Evolutionary conservation across 2,888 invertebrate species (phyloP), one percentile per base, ranked within the genome.

Genomic region (Drosophila hamatofila): DNA sequence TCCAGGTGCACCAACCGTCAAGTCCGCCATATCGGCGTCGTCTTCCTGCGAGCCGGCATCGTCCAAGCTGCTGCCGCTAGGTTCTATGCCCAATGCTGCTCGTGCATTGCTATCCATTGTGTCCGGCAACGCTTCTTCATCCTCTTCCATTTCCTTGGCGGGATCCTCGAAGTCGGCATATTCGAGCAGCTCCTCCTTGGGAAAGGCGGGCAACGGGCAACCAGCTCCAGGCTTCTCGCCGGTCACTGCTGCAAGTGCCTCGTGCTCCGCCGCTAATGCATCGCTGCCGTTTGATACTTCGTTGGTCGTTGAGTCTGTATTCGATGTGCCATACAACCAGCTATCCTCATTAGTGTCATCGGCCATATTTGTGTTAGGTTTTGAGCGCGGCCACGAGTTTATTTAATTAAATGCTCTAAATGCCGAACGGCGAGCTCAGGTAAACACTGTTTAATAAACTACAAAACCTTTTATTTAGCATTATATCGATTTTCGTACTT

Each of bases 281-380:
- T 82, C 75, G 72, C 81, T 60, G 75, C 88, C 58, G 63, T 73
- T 61, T 61, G 83, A 77, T 80, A 81, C 68, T 80, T 90, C 92
- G 58, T 90, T 91, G 59, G 92, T 92, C 27, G 91, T 92, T 0
- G 92, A 92, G 58, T 93, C 93, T 37, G 94, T 94, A 86, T 94
- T 95, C 1, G 96, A 95, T 88, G 97, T 97, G 23, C 97, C 97
- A 89, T 97, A 97, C 70, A 97, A 94, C 97, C 97, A 97, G 91
- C 95, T 96, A 94, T 97, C 97, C 91, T 97, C 97, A 93, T 96
- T 96, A 4, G 93, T 92, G 81, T 95, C 95, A 72, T 95, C 95
- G 83, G 95, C 95, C 95, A 95, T 95, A 9, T 11, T 72, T 56
- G 42, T 64, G 42, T 33, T 63, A 23, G 14, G 14, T 61, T 68